phyloP scores from a whole-genome alignment of 1,140 invertebrate genomes.

The Drosophila hydei region DNA sequence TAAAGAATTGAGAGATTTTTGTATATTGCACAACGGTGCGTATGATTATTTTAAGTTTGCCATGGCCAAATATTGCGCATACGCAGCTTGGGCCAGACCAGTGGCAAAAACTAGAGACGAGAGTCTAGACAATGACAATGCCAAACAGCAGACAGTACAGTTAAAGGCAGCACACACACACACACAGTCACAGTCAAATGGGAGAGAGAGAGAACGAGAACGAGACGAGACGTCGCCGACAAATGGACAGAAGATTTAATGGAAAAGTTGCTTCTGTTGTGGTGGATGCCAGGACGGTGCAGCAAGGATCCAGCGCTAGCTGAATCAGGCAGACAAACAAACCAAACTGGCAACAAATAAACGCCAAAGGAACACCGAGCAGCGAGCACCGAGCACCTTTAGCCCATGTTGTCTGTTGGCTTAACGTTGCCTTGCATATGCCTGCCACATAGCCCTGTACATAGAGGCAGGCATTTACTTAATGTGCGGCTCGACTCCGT shows the following conservation, averaged over 20 bases:
- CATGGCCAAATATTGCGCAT: slow-evolving; percentile 68
- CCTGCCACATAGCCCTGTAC: slow-evolving; percentile 28
- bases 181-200: slow-evolving; percentile 16
- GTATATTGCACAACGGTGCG: slow-evolving; percentile 62
- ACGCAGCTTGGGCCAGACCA: slow-evolving; percentile 30
- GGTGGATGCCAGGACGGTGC: slow-evolving; percentile 36
- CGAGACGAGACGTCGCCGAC: slow-evolving; percentile 18
- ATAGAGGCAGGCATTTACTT: slow-evolving; percentile 69
- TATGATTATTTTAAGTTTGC: slow-evolving; percentile 76
- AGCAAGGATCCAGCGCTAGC: slow-evolving; percentile 37
- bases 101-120: slow-evolving; percentile 1
- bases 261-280: slow-evolving; percentile 69
- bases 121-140: slow-evolving; percentile 74
- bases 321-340: slow-evolving; percentile 46
- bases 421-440: slow-evolving; percentile 33
- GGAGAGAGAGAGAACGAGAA: slow-evolving; percentile 9
- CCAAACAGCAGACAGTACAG: slow-evolving; percentile 36
- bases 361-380: slow-evolving; percentile 47
- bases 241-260: slow-evolving; percentile 68
- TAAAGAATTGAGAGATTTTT: slow-evolving; percentile 28
- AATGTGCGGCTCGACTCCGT: slow-evolving; percentile 44
- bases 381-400: slow-evolving; percentile 36
- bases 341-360: slow-evolving; percentile 73
- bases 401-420: slow-evolving; percentile 14
- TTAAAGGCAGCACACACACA: slow-evolving; percentile 36